These are phyloP conservation scores for Gymnodraco acuticeps DNA, from an alignment of 2,797 vertebrate species.

Conservation along the genomic window DNA sequence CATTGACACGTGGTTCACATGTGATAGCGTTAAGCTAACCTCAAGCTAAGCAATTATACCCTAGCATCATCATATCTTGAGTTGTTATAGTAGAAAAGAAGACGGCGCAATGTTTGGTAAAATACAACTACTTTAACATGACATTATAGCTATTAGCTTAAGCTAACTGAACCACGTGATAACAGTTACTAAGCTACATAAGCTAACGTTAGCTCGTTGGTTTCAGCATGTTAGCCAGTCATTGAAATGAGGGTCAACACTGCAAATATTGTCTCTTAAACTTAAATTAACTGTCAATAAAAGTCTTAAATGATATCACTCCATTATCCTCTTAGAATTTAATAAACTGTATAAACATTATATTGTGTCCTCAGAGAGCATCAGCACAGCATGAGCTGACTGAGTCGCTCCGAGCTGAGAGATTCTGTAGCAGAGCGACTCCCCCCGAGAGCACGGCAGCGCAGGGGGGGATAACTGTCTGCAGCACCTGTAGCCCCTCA, in stretches of 20 bases:
- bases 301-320: no score
- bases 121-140: background rate
- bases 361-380: constrained; percentile 55
- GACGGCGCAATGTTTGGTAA: accelerated
- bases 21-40: constrained; percentile 1
- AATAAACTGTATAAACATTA: no score
- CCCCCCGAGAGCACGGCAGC: constrained; percentile 84
- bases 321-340: no score
- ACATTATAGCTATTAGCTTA: accelerated
- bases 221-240: background rate
- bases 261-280: no score
- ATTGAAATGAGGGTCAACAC: accelerated
- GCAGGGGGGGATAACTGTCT: constrained; percentile 87
- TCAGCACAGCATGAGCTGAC: constrained; percentile 18
- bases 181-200: background rate
- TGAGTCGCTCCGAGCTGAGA: constrained; percentile 35
- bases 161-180: accelerated
- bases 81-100: accelerated
- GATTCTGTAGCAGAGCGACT: constrained; percentile 87
- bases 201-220: background rate
- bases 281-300: no score
- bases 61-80: accelerated
- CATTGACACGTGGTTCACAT: constrained; percentile 39
- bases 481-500: constrained; percentile 85
- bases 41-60: accelerated